Evolutionary conservation across 2,797 vertebrate species (phyloP).

Genomic region (Kryptolebias ocellatus): DNA sequence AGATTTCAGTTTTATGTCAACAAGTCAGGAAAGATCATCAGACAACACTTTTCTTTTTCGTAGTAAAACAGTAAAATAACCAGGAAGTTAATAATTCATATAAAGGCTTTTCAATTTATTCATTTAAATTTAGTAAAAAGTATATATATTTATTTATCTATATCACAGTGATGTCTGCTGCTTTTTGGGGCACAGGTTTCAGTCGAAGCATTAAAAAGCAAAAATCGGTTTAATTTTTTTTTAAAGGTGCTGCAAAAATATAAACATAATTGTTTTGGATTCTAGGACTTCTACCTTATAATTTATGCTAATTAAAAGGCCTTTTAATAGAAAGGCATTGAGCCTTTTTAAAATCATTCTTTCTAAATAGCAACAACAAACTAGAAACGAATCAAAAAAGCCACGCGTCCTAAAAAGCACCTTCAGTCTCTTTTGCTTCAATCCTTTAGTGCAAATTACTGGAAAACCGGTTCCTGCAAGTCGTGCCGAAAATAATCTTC

Average conservation of each 20-base stretch:
- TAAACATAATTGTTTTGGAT: slow-evolving; percentile 42
- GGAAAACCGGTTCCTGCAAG: slow-evolving; percentile 51
- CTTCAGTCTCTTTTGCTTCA: slow-evolving; percentile 35
- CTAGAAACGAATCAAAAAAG: slow-evolving; percentile 66
- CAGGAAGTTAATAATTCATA: slow-evolving; percentile 66
- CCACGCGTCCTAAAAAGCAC: slow-evolving; percentile 59
- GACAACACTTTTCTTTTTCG: slow-evolving; percentile 54
- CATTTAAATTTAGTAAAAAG: slow-evolving; percentile 72
- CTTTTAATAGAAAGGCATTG: slow-evolving; percentile 66
- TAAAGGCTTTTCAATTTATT: slow-evolving; percentile 62
- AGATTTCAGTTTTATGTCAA: slow-evolving; percentile 39
- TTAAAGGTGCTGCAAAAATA: slow-evolving; percentile 48
- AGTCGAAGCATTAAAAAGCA: slow-evolving; percentile 40
- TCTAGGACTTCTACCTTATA: slow-evolving; percentile 31
- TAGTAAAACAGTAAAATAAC: slow-evolving; percentile 52
- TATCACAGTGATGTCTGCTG: slow-evolving; percentile 79
- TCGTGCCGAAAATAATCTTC: slow-evolving; percentile 54
- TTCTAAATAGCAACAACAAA: slow-evolving; percentile 57
- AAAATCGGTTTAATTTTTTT: slow-evolving; percentile 35
- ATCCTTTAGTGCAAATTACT: slow-evolving; percentile 76
- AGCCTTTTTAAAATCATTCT: slow-evolving; percentile 25
- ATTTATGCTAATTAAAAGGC: slow-evolving; percentile 55
- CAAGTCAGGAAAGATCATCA: slow-evolving; percentile 51
- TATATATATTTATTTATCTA: slow-evolving; percentile 22
- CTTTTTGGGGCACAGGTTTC: slow-evolving; percentile 54